Evolutionary conservation across 2,797 vertebrate species (phyloP).

Genomic region (Gallinago stenura): DNA sequence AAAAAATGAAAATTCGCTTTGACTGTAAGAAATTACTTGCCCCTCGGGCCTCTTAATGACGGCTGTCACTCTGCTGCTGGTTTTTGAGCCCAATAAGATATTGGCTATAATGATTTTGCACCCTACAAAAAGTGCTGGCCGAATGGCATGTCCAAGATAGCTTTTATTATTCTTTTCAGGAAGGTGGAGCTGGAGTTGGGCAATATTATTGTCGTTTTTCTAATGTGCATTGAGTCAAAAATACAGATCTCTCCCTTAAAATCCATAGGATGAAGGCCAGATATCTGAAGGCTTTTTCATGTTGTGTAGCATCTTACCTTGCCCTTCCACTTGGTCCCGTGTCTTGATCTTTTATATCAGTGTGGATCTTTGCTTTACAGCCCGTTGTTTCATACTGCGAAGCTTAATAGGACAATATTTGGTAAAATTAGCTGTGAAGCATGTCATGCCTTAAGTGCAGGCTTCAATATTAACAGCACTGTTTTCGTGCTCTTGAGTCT

Average conservation of each 20-base stretch:
- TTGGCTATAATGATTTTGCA: neutral
- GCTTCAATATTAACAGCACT: neutral
- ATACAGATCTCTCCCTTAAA: neutral
- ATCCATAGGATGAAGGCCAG: neutral
- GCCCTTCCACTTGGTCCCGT: accelerated
- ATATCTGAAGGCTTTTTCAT: neutral
- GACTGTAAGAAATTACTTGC: neutral
- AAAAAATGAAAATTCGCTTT: neutral
- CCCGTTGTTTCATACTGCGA: neutral
- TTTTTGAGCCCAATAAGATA: neutral
- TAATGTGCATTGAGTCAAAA: neutral
- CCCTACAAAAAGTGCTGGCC: neutral
- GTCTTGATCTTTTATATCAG: neutral
- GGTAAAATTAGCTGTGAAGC: neutral
- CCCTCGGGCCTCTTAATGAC: neutral
- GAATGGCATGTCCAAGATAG: neutral
- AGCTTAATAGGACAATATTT: neutral
- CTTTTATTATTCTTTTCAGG: neutral
- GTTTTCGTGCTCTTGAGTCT: neutral
- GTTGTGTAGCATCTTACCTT: neutral
- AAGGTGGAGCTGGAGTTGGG: neutral
- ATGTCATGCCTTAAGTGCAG: neutral
- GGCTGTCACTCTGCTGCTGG: neutral
- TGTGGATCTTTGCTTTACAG: neutral
- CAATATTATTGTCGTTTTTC: neutral